Conservation (phyloP, 2,113 vertebrate genomes). For the Baryphthengus martii region DNA sequence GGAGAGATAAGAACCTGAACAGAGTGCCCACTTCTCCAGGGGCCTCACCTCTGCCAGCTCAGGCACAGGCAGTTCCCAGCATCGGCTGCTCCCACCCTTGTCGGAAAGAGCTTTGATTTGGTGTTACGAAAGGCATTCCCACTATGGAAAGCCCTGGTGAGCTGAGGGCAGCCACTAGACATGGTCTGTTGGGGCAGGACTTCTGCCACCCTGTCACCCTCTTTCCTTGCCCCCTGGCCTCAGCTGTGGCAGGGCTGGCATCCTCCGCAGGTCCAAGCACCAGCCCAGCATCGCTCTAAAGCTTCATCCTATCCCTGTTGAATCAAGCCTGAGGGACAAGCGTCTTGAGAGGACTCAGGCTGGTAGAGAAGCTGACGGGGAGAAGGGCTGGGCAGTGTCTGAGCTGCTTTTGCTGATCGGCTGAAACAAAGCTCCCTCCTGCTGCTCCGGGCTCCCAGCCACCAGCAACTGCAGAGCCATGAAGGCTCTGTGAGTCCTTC, state of each 20-base stretch:
- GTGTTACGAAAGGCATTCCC: background rate
- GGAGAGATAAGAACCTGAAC: fast-evolving
- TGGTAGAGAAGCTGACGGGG: fast-evolving
- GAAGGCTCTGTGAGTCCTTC: background rate
- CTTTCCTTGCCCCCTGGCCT: background rate
- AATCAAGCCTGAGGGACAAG: background rate
- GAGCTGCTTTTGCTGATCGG: background rate
- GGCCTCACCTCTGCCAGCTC: background rate
- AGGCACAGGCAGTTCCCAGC: background rate
- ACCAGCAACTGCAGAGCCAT: background rate
- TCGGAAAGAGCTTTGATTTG: background rate
- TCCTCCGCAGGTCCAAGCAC: background rate
- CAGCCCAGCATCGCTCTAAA: background rate
- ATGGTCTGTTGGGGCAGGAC: background rate
- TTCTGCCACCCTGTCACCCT: background rate
- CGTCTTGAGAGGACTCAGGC: background rate
- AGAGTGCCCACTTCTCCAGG: background rate
- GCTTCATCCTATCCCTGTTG: background rate
- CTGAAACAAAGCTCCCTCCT: constrained; percentile 10
- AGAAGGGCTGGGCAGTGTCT: background rate
- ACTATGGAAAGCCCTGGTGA: background rate
- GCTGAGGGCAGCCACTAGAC: background rate
- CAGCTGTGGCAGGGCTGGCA: background rate
- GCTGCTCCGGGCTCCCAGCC: background rate
- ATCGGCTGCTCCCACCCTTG: background rate